Conservation (phyloP, 2,888 invertebrate genomes). For the Habroteleia sp. region DNA sequence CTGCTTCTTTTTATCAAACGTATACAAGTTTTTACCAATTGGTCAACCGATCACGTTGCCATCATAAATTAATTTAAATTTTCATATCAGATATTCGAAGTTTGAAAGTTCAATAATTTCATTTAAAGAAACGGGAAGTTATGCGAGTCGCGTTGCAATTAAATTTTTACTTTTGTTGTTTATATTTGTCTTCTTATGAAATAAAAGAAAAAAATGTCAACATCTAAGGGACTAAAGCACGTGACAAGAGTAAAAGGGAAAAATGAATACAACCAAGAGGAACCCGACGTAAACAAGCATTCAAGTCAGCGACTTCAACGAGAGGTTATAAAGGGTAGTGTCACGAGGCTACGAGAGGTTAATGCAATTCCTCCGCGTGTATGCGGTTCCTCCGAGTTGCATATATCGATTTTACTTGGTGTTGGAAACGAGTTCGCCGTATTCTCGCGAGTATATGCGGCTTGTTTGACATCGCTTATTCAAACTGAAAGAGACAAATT, state of each 20-base stretch:
- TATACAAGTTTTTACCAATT: no score
- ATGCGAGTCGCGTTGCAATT: no score
- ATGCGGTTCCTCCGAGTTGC: slow-evolving; percentile 25
- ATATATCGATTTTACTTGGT: slow-evolving; percentile 66
- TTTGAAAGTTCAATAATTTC: no score
- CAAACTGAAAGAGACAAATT: not conserved
- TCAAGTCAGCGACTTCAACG: slow-evolving; percentile 57
- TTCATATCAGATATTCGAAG: no score
- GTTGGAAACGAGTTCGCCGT: slow-evolving; percentile 28
- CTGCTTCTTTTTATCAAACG: no score
- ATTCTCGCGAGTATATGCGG: not conserved
- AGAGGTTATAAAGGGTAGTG: slow-evolving; percentile 52
- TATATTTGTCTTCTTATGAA: no score
- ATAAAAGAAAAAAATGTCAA: no score
- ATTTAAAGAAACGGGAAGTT: no score
- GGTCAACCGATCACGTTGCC: no score
- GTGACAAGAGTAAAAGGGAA: slow-evolving; percentile 9
- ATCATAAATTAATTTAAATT: no score
- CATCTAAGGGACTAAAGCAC: not conserved
- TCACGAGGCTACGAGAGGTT: slow-evolving; percentile 65
- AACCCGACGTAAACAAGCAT: slow-evolving; percentile 43
- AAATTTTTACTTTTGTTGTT: no score
- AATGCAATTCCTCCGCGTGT: slow-evolving; percentile 65
- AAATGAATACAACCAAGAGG: slow-evolving; percentile 12
- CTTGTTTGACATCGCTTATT: not conserved